phyloP scores from a whole-genome alignment of 2,888 invertebrate species.

The Xylota segnis region DNA sequence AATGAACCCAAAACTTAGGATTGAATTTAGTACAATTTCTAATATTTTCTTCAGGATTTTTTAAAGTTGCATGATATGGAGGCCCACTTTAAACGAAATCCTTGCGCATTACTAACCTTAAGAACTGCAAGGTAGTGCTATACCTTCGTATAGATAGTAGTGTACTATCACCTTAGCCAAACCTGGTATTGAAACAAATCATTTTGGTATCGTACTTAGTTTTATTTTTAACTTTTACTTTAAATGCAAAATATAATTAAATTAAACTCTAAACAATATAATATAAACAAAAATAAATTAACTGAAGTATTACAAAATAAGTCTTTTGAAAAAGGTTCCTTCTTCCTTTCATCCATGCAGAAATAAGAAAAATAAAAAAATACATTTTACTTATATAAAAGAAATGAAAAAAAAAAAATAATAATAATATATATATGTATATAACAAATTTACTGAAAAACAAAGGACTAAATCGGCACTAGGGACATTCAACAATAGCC shows the following conservation, averaged over 20 bases:
- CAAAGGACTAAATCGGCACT: constrained; percentile 51
- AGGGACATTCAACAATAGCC: constrained; percentile 47
- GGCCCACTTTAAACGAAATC: too few species aligned
- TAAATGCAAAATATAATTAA: constrained; percentile 10
- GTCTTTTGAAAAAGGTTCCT: constrained; percentile 31
- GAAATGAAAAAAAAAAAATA: background rate
- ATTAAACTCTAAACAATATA: constrained; percentile 31
- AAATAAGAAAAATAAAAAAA: constrained; percentile 6
- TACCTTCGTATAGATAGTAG: too few species aligned
- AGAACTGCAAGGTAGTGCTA: too few species aligned
- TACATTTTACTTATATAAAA: constrained; percentile 22
- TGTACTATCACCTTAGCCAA: too few species aligned
- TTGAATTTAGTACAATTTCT: too few species aligned
- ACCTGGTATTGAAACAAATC: too few species aligned
- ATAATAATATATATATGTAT: constrained; percentile 25
- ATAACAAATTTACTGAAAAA: constrained; percentile 51
- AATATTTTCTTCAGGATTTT: too few species aligned
- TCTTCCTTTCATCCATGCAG: constrained; percentile 20
- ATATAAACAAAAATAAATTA: constrained; percentile 61
- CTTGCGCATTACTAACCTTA: too few species aligned
- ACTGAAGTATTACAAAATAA: constrained; percentile 54
- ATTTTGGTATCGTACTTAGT: constrained; percentile 6
- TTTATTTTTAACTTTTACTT: constrained; percentile 18
- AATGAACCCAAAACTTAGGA: too few species aligned
- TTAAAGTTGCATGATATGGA: too few species aligned